A percentile compares a stretch with the other conserved stretches of the same genome.
These are phyloP conservation scores for Pammene aurita DNA, from an alignment of 2,888 invertebrate species.

Conservation along the genomic window DNA sequence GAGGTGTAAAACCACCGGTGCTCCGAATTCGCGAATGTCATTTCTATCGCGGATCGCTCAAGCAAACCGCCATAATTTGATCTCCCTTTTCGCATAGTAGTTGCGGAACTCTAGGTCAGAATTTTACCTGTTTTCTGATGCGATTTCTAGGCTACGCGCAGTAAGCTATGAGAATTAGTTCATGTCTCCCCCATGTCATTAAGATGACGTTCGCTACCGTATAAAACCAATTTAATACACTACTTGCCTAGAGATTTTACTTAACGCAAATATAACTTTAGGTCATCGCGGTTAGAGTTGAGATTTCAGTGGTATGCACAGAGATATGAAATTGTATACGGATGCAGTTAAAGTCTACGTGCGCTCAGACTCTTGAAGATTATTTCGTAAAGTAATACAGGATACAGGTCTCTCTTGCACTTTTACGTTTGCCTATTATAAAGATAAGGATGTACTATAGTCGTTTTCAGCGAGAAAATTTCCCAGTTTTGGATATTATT, in stretches of 20 bases:
- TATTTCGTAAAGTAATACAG: constrained; percentile 8
- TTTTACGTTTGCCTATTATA: not conserved
- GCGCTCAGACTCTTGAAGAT: constrained; percentile 3
- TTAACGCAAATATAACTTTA: not conserved
- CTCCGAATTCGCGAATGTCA: constrained; percentile 1
- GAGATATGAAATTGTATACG: not conserved
- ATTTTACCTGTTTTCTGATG: not conserved
- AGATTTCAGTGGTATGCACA: not conserved
- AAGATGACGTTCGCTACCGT: constrained; percentile 32
- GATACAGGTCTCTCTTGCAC: not conserved
- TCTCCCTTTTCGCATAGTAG: not conserved
- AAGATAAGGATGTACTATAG: not conserved
- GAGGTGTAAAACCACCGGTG: constrained; percentile 38
- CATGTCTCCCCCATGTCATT: constrained; percentile 34
- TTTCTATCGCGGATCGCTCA: not conserved
- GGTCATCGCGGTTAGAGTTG: not conserved
- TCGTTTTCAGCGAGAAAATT: not conserved
- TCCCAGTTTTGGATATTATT: no score
- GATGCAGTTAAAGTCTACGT: constrained; percentile 2
- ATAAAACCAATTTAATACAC: constrained; percentile 30
- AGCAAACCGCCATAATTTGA: not conserved
- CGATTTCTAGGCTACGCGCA: not conserved
- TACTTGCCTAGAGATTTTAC: constrained; percentile 12
- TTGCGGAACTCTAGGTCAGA: not conserved
- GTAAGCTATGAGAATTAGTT: not conserved